Evolutionary conservation across 2,113 vertebrate species (phyloP), one percentile per base, ranked within the genome.

Genomic region (Oceanodroma tethys): DNA sequence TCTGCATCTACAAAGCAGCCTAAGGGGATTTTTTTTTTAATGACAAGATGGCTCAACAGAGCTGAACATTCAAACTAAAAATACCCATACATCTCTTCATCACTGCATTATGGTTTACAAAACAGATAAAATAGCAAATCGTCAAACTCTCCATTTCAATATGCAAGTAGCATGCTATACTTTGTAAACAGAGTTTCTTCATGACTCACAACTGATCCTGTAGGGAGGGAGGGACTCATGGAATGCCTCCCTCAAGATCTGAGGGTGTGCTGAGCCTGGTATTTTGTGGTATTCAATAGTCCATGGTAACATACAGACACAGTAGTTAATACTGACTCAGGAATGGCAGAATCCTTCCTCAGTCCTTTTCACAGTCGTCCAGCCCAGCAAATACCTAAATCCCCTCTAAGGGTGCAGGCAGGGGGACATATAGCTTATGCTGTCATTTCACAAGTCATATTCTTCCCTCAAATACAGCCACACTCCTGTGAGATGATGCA

Each of bases 341-440:
- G 58, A 90, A 45, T 18, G n/a, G 48, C 66, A 88, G 56, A 72
- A 81, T 68, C 40, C n/a, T 82, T 76, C 32, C 47, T 48, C 81
- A n/a, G 55, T 50, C 17, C 63, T 78, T 34, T 40, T 30, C 70
- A 36, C 18, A 50, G 11, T 17, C 58, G 25, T 9, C 19, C 62
- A 82, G 66, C 26, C 43, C 90, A 68, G 48, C 20, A 79, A 93
- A 91, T 16, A 38, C 8, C 10, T 47, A 47, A n/a, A 72, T 7
- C 36, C 29, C 52, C 25, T 72, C 7, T 6, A 1, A 65, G 56
- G 52, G 13, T 21, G 42, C 50, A 29, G 55, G 59, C 22, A 71
- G 68, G 20, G 18, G 82, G n/a, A 34, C 26, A 16, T 0, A 2
- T 0, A 17, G 16, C 9, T 55, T 8, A 3, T 30, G 58, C 34